Evolutionary conservation across 2,113 vertebrate genomes (phyloP).

Genomic region (Odontophorus gujanensis): DNA sequence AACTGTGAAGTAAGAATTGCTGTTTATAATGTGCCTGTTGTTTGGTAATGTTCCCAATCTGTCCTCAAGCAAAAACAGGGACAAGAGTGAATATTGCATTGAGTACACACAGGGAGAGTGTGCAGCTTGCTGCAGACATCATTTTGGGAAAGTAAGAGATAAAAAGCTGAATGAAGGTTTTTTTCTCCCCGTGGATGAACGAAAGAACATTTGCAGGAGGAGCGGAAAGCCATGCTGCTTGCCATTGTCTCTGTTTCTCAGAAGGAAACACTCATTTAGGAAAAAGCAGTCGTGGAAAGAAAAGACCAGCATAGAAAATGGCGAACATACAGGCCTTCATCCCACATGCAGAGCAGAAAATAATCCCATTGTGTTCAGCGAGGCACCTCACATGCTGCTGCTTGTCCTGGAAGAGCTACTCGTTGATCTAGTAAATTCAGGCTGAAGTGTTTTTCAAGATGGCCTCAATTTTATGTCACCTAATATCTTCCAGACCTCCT

Average conservation of each 20-base stretch:
- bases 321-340: not conserved
- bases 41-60: not conserved
- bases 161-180: not conserved
- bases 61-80: not conserved
- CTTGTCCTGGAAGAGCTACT: not conserved
- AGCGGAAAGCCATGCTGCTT: not conserved
- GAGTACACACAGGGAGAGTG: not conserved
- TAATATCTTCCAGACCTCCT: not conserved
- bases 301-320: not conserved
- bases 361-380: not conserved
- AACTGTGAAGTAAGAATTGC: not conserved
- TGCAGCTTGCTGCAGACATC: not conserved
- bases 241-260: not conserved
- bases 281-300: not conserved
- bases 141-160: not conserved
- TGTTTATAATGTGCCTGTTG: accelerated
- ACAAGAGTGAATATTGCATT: not conserved
- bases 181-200: not conserved
- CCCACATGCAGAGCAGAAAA: not conserved
- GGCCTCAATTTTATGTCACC: not conserved
- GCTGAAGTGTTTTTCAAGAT: not conserved
- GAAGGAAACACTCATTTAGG: not conserved
- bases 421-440: not conserved
- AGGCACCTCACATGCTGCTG: not conserved
- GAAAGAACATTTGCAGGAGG: not conserved